These are phyloP conservation scores for Leucopsar rothschildi DNA, from an alignment of 2,113 vertebrate genomes.

Conservation along the genomic window DNA sequence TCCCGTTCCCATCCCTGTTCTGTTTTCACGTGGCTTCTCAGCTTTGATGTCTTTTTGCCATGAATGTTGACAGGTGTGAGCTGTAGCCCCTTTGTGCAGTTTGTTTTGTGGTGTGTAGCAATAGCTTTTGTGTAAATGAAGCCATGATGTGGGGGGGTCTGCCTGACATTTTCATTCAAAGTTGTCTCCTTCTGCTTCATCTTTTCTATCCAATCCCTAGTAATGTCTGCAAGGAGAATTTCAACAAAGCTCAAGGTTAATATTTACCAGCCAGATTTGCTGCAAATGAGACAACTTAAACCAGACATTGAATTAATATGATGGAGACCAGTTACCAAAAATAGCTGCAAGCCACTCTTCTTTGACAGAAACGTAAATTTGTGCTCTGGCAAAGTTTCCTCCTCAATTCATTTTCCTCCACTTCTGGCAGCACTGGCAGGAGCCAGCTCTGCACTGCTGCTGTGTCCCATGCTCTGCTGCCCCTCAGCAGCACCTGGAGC, in stretches of 20 bases:
- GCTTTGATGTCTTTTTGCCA: neutral
- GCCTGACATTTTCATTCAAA: neutral
- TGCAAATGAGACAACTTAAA: conserved; percentile 61
- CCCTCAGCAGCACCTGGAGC: neutral
- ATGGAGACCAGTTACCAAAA: conserved; percentile 44
- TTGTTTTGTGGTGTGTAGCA: neutral
- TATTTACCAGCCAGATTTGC: conserved; percentile 65
- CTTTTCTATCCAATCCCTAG: conserved; percentile 1
- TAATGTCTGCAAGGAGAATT: conserved; percentile 63
- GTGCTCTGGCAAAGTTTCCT: neutral
- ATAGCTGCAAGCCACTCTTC: conserved; percentile 54
- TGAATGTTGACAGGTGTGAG: neutral
- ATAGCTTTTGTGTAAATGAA: neutral
- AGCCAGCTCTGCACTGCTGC: neutral
- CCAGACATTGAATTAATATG: conserved; percentile 56
- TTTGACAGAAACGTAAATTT: conserved; percentile 50
- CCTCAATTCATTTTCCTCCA: neutral
- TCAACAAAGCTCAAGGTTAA: conserved; percentile 66
- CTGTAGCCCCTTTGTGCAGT: neutral
- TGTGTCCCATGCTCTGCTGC: neutral
- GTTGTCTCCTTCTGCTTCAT: conserved; percentile 10
- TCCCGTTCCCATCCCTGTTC: neutral
- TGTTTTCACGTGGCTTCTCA: neutral
- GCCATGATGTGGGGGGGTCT: neutral
- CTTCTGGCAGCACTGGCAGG: neutral